These are phyloP conservation scores for Xyliphius kryptos DNA, from an alignment of 2,113 vertebrate species.

Conservation along the genomic window DNA sequence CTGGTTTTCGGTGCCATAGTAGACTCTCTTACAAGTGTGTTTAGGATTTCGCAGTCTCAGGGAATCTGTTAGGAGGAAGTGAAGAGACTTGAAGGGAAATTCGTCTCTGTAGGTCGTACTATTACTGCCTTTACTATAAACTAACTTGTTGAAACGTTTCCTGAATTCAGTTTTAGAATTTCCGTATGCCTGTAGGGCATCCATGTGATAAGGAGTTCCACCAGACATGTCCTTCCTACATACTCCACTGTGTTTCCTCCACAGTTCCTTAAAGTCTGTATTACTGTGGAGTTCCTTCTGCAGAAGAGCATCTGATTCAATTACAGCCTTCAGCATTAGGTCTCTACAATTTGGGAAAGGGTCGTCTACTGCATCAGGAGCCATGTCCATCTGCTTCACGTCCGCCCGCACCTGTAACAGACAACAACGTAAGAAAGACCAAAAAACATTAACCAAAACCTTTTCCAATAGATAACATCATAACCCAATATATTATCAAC, in stretches of 20 bases:
- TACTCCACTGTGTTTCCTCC: accelerated
- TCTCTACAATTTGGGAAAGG: constrained; percentile 45
- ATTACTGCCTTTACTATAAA: constrained; percentile 40
- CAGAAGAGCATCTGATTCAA: constrained; percentile 40
- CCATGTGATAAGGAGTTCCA: constrained; percentile 31
- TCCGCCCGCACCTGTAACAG: constrained; percentile 33
- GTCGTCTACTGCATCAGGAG: constrained; percentile 44
- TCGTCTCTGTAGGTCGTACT: constrained; percentile 29
- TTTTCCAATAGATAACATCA: too few relatives aligned
- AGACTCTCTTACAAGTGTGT: too few relatives aligned
- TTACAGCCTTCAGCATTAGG: constrained; percentile 44
- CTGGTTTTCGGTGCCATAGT: too few relatives aligned
- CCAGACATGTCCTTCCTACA: constrained; percentile 39
- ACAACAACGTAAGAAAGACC: too few relatives aligned
- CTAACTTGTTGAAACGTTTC: neutral
- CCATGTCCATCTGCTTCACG: constrained; percentile 30
- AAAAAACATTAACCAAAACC: too few relatives aligned
- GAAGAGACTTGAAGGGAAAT: constrained; percentile 59
- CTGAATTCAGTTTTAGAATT: accelerated
- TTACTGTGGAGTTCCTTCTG: constrained; percentile 32
- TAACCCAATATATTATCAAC: too few relatives aligned
- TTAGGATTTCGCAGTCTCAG: too few relatives aligned
- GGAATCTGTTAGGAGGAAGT: too few relatives aligned
- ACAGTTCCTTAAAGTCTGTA: neutral
- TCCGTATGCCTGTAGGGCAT: constrained; percentile 39